Evolutionary conservation across 2,888 invertebrate genomes (phyloP).

Genomic region (Dexiosoma caninum): DNA sequence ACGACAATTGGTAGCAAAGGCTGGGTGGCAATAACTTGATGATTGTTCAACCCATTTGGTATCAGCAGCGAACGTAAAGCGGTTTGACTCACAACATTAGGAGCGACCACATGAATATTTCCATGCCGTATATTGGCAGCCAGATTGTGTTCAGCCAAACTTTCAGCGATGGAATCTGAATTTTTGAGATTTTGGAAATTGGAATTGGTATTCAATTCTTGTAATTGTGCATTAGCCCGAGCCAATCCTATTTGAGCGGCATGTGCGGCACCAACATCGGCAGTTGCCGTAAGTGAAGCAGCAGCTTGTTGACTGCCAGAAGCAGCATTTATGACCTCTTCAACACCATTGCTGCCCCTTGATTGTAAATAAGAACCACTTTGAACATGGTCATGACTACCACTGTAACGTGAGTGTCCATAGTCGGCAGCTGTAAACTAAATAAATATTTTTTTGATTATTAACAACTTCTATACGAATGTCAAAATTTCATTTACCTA

Average conservation of each 20-base stretch:
- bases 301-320: conserved; percentile 67
- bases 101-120: conserved; percentile 73
- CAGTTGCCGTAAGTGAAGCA: conserved; percentile 69
- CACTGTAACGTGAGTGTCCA: conserved; percentile 21
- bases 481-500: conserved; percentile 66
- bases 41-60: conserved; percentile 72
- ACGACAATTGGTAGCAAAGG: conserved; percentile 75
- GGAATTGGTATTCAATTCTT: conserved; percentile 70
- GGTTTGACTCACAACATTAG: conserved; percentile 73
- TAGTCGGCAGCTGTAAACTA: conserved; percentile 51
- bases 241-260: conserved; percentile 70
- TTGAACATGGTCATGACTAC: background rate
- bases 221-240: conserved; percentile 71
- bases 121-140: conserved; percentile 74
- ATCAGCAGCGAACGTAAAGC: conserved; percentile 74
- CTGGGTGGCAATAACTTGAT: conserved; percentile 73
- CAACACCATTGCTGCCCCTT: conserved; percentile 67
- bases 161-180: conserved; percentile 74
- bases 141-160: conserved; percentile 71
- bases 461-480: background rate
- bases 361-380: conserved; percentile 58
- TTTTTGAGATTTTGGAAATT: conserved; percentile 72
- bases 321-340: conserved; percentile 71
- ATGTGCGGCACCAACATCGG: conserved; percentile 70
- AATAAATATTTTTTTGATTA: background rate